These are phyloP conservation scores for Phainopepla nitens DNA, from an alignment of 2,113 vertebrate species.

Conservation along the genomic window DNA sequence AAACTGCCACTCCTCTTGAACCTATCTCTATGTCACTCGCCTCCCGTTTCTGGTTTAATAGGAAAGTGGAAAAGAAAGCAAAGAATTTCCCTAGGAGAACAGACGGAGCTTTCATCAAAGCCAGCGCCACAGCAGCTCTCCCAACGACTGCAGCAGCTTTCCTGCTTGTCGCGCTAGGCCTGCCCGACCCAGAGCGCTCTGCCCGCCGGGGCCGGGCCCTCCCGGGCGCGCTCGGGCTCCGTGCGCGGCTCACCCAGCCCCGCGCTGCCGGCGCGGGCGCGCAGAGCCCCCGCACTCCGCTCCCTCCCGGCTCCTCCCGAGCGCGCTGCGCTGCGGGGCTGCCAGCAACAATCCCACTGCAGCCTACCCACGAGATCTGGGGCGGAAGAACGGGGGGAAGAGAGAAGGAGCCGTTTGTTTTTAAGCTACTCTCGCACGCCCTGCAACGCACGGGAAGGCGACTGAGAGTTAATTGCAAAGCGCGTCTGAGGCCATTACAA, in stretches of 20 bases:
- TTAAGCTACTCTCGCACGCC: neutral
- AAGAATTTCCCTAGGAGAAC: neutral
- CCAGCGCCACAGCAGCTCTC: neutral
- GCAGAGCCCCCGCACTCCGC: rapidly evolving
- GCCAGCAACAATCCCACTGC: rapidly evolving
- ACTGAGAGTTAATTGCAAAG: neutral
- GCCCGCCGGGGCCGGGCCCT: rapidly evolving
- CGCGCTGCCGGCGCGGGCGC: rapidly evolving
- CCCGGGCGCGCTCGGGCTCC: rapidly evolving
- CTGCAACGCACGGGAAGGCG: neutral
- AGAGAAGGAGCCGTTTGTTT: neutral
- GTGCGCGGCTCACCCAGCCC: rapidly evolving
- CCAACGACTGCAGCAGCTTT: neutral
- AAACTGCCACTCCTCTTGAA: neutral
- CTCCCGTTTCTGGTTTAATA: neutral
- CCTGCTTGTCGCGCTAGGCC: neutral
- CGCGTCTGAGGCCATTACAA: no score
- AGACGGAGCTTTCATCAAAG: neutral
- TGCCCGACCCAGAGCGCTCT: neutral
- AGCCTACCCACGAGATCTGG: rapidly evolving
- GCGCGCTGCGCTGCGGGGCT: neutral
- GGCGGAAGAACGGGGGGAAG: no score
- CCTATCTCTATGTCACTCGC: rapidly evolving
- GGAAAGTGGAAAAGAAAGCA: neutral
- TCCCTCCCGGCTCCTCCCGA: neutral